Evolutionary conservation across 2,797 vertebrate species (phyloP), one percentile per base, ranked within the genome.

Genomic region (Hippoglossus hippoglossus): DNA sequence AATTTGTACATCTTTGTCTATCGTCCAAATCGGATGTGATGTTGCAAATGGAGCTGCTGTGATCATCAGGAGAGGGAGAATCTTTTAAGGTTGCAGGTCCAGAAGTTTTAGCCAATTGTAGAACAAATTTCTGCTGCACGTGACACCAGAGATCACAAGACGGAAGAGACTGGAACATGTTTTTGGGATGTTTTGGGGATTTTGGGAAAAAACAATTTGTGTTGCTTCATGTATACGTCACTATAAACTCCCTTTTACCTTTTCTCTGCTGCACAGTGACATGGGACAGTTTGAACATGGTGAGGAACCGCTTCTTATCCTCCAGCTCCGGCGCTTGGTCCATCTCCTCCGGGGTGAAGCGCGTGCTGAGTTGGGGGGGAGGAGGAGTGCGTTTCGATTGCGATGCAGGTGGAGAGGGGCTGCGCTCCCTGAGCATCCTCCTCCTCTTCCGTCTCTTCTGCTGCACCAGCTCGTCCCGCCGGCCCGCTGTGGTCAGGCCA

Each of bases 281-380:
- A 71, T 99, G 98, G 0, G 97, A 96, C 73, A 99, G 95, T 92
- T 95, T 97, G 93, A 99, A 99, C 89, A 96, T 96, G 72, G 96
- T 98, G 83, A 99, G 96, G 91, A 99, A 99, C 59, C 94, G 94
- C 54, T 97, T 99, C 93, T 99, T 99, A 87, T 99, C 97, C 86
- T 99, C 98, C 12, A 99, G 94, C 91, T 98, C 96, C 19, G 97
- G 97, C 39, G 95, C 96, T 86, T 88, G 95, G 95, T 99, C 97
- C 96, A 99, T 98, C 73, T 99, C 97, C 16, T 99, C 97, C 0
- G 98, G 96, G 68, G 96, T 98, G 87, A 98, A 98, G 82, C 96
- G 96, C 0, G 98, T 99, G 85, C 95, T 97, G 81, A 99, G 96
- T 21, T 89, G 89, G 54, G 93, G 94, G 87, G 96, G 95, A 26